Evolutionary conservation across 92 coral and sea anemone genomes (phyloP).

Genomic region (Porites evermanni): DNA sequence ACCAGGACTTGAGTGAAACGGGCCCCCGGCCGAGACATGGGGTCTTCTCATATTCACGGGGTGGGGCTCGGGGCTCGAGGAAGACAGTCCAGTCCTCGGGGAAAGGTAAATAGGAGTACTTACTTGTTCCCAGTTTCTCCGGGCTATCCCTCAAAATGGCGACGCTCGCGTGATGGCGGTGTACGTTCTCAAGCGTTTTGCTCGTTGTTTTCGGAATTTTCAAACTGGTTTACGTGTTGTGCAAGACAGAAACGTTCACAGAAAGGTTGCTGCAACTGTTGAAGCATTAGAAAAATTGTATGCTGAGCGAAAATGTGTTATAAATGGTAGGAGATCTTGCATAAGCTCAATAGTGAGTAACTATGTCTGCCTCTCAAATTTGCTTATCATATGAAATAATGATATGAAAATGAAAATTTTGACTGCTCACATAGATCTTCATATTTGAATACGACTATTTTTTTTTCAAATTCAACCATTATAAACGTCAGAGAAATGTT

Average conservation of each 20-base stretch:
- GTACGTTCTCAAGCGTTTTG: not conserved
- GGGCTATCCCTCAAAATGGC: not conserved
- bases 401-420: no score
- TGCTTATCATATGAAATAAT: not conserved
- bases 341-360: no score
- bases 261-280: slow-evolving; percentile 5
- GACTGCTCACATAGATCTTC: no score
- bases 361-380: not conserved
- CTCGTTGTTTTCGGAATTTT: not conserved
- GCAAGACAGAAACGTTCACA: slow-evolving; percentile 17
- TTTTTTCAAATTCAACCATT: no score
- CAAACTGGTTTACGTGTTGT: not conserved
- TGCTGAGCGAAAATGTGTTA: slow-evolving; percentile 33
- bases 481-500: no score
- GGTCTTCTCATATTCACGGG: no score
- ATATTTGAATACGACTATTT: no score
- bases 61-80: no score
- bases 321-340: slow-evolving; percentile 20
- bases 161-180: slow-evolving; percentile 27
- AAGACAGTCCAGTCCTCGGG: no score
- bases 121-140: slow-evolving; percentile 15
- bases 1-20: no score
- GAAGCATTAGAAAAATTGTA: slow-evolving; percentile 34
- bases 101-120: no score
- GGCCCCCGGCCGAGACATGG: no score